These are phyloP conservation scores for Vulpes ferrilata DNA, from an alignment of 2,113 vertebrate genomes.

Conservation along the genomic window DNA sequence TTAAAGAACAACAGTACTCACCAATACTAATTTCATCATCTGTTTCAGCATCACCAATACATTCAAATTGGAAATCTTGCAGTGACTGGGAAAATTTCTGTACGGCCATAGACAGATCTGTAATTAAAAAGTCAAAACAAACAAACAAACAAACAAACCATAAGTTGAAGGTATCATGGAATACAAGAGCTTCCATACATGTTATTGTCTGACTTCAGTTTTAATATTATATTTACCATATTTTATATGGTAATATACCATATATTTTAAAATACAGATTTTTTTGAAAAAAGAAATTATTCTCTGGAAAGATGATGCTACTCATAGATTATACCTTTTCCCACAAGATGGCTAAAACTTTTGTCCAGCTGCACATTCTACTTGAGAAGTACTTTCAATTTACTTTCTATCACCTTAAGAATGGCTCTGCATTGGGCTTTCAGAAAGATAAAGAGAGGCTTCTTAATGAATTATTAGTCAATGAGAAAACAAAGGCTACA, in stretches of 20 bases:
- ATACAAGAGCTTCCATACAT: background rate
- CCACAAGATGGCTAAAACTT: background rate
- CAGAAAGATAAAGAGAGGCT: background rate
- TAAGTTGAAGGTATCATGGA: background rate
- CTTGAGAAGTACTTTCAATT: background rate
- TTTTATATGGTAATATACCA: too few relatives aligned
- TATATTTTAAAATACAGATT: background rate
- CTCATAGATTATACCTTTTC: background rate
- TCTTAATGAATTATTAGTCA: background rate
- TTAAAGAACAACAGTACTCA: slow-evolving; percentile 84
- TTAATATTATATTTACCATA: background rate
- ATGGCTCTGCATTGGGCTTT: background rate
- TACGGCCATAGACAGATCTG: slow-evolving; percentile 96
- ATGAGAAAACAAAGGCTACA: background rate
- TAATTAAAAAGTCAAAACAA: slow-evolving; percentile 64
- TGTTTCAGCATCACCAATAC: slow-evolving; percentile 97
- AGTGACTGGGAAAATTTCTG: slow-evolving; percentile 97
- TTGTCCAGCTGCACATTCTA: background rate
- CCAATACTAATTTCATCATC: slow-evolving; percentile 98
- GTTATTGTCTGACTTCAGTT: background rate
- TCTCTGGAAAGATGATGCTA: background rate
- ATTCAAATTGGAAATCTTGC: slow-evolving; percentile 98
- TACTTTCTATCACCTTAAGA: background rate
- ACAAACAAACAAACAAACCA: background rate
- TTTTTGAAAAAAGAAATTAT: slow-evolving; percentile 16